phyloP scores from a whole-genome alignment of 2,113 vertebrate genomes.

The Eudyptes chrysolophus region DNA sequence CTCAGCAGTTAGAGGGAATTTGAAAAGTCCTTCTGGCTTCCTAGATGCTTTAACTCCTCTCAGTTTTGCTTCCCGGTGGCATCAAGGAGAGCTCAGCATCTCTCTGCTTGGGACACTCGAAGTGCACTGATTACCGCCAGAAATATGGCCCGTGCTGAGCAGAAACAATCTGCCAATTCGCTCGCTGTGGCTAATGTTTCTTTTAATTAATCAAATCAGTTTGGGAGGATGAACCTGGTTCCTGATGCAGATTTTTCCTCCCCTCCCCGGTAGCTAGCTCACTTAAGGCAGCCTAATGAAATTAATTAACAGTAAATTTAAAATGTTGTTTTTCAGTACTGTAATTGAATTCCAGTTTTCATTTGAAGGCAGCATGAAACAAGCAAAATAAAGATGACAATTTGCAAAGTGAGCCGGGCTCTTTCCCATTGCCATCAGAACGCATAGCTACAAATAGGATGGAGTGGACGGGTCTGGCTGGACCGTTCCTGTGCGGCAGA shows the following conservation, averaged over 20 bases:
- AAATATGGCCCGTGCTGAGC: background rate
- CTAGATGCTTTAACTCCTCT: background rate
- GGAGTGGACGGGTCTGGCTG: background rate
- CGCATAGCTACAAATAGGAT: fast-evolving
- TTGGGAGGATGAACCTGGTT: conserved; percentile 17
- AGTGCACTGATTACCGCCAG: background rate
- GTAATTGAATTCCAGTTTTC: conserved; percentile 51
- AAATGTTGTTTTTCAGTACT: conserved; percentile 17
- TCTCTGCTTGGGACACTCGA: background rate
- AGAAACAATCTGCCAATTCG: background rate
- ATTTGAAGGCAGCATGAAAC: background rate
- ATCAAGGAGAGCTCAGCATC: background rate
- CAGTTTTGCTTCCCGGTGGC: background rate
- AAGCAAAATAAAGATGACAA: conserved; percentile 9
- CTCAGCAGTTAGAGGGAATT: background rate
- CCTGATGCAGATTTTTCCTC: background rate
- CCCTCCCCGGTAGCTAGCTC: background rate
- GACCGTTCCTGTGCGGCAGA: background rate
- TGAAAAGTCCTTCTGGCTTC: background rate
- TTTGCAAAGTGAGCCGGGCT: background rate
- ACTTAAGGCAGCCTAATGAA: conserved; percentile 51
- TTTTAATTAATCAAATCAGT: conserved; percentile 46
- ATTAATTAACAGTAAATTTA: conserved; percentile 55
- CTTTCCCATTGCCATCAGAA: background rate
- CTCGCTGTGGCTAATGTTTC: background rate